Percentiles rank a stretch among this genome's conserved stretches.
Evolutionary conservation across 2,113 vertebrate genomes (phyloP).

Genomic region (Balaenoptera acutorostrata): DNA sequence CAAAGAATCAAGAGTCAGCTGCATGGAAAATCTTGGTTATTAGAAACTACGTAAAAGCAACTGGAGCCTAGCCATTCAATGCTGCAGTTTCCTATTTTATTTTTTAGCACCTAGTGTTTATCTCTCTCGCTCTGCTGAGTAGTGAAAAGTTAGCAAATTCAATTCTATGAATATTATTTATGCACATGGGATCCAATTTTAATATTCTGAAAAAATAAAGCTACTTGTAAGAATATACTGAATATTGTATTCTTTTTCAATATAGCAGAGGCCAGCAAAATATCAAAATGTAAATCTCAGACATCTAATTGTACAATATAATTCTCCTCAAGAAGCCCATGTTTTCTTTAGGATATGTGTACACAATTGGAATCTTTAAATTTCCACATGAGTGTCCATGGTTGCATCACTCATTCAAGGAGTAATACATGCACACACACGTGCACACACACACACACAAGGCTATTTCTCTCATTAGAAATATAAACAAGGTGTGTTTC

Average conservation of each 20-base stretch:
- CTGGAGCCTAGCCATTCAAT: slow-evolving; percentile 5
- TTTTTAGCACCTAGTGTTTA: slow-evolving; percentile 46
- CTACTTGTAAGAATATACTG: slow-evolving; percentile 31
- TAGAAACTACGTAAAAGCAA: slow-evolving; percentile 48
- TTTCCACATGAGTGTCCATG: neutral
- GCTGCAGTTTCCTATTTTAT: slow-evolving; percentile 20
- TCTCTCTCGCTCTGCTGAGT: slow-evolving; percentile 30
- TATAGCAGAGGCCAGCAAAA: neutral
- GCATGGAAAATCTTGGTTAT: slow-evolving; percentile 34
- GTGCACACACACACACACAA: neutral
- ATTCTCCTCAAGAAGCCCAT: neutral
- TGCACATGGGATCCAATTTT: slow-evolving; percentile 34
- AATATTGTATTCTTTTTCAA: slow-evolving; percentile 48
- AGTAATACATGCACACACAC: neutral
- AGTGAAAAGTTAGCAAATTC: slow-evolving; percentile 36
- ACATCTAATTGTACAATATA: neutral
- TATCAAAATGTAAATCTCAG: slow-evolving; percentile 34
- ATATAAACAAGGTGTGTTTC: neutral
- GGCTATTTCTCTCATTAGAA: neutral
- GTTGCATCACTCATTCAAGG: neutral
- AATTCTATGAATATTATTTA: slow-evolving; percentile 41
- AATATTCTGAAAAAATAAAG: slow-evolving; percentile 38
- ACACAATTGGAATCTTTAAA: neutral
- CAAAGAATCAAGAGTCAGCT: slow-evolving; percentile 41
- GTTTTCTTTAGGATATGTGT: neutral